Conservation (phyloP, 2,888 invertebrate genomes). For the Caenorhabditis sp. region DNA sequence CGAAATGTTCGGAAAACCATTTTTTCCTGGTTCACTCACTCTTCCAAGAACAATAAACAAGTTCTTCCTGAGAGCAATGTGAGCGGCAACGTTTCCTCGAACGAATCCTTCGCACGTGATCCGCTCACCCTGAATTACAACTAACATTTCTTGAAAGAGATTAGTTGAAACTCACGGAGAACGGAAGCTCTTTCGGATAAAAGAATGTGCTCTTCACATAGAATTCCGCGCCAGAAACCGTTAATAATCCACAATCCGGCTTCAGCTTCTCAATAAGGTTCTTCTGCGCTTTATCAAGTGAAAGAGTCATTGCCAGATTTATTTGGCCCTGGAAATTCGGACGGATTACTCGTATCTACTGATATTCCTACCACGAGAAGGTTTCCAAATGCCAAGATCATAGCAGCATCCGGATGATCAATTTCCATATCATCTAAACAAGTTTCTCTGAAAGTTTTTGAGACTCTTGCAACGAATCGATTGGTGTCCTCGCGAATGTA, state of each 20-base stretch:
- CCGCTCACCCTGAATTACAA: background rate
- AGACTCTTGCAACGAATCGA: too few species aligned
- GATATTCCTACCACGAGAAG: background rate
- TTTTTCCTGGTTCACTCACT: background rate
- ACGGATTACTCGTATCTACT: background rate
- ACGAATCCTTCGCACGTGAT: background rate
- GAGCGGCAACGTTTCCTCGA: background rate
- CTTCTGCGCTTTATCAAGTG: too few species aligned
- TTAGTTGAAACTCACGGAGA: background rate
- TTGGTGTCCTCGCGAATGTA: too few species aligned
- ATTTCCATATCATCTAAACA: too few species aligned
- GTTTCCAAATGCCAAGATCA: background rate
- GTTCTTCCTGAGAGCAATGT: background rate
- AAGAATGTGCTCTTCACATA: background rate
- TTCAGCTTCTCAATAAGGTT: background rate
- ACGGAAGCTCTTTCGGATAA: background rate
- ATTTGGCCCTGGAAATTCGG: background rate
- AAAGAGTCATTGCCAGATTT: background rate
- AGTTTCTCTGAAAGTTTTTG: too few species aligned
- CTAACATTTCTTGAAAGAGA: background rate
- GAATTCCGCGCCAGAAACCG: background rate
- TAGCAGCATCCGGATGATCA: too few species aligned
- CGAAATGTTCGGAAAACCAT: background rate
- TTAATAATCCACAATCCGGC: background rate
- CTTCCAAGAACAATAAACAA: background rate